phyloP scores from a whole-genome alignment of 2,888 invertebrate species.

The Dolichopus griseipennis region DNA sequence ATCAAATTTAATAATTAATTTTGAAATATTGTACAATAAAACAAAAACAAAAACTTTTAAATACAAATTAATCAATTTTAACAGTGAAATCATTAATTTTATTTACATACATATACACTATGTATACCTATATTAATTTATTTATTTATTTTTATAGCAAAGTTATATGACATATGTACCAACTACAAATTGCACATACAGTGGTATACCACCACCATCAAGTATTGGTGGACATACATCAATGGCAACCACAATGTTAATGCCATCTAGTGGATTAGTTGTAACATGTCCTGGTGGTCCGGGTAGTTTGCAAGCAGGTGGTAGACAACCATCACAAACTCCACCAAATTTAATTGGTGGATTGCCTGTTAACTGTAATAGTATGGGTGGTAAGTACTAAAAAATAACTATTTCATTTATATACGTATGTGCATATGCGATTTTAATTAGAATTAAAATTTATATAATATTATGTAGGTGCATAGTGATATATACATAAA shows the following conservation, averaged over 20 bases:
- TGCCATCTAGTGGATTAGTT: conserved; percentile 33
- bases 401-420: no score
- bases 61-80: no score
- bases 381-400: conserved; percentile 19
- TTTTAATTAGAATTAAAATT: no score
- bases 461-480: no score
- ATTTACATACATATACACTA: no score
- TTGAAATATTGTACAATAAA: no score
- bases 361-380: conserved; percentile 19
- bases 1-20: no score
- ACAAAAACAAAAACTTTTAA: no score
- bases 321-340: conserved; percentile 30
- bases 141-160: conserved; percentile 21
- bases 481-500: no score
- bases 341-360: conserved; percentile 27
- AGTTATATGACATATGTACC: conserved; percentile 41
- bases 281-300: conserved; percentile 24
- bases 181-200: conserved; percentile 36
- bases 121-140: conserved; percentile 8
- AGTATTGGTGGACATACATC: conserved; percentile 27
- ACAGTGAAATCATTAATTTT: conserved; percentile 1
- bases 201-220: conserved; percentile 31
- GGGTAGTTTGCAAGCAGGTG: conserved; percentile 18
- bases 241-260: conserved; percentile 36
- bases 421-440: no score